These are phyloP conservation scores for Patiria miniata DNA, from an alignment of 35 echinoderm and acorn worm species.

Conservation along the genomic window DNA sequence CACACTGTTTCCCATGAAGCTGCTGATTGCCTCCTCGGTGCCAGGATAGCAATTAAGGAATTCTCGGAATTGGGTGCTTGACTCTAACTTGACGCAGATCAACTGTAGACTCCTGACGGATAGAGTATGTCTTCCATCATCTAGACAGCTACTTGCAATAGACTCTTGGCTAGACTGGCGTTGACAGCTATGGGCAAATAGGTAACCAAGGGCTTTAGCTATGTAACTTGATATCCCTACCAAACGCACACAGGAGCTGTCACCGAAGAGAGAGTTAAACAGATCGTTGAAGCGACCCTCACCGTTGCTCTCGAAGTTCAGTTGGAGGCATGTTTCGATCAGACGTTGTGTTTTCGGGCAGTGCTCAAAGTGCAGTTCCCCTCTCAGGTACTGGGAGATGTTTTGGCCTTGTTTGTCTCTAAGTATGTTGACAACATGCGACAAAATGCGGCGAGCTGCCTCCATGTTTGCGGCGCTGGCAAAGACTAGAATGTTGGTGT, in stretches of 20 bases:
- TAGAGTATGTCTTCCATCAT: background rate
- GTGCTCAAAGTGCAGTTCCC: slow-evolving; percentile 34
- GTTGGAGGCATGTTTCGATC: slow-evolving; percentile 48
- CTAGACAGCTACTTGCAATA: background rate
- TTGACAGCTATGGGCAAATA: slow-evolving; percentile 20
- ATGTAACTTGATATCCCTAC: slow-evolving; percentile 46
- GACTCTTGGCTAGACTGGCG: background rate
- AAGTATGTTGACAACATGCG: slow-evolving; percentile 3
- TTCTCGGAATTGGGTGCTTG: slow-evolving; percentile 48
- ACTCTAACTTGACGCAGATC: slow-evolving; percentile 39
- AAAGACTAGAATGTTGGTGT: slow-evolving; percentile 47
- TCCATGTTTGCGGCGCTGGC: slow-evolving; percentile 21
- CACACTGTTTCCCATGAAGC: background rate
- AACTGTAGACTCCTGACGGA: slow-evolving; percentile 33
- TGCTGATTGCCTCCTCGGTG: slow-evolving; percentile 23
- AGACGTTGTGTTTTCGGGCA: slow-evolving; percentile 28
- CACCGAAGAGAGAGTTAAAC: slow-evolving; percentile 4
- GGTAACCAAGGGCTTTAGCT: slow-evolving; percentile 41
- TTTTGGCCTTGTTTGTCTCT: slow-evolving; percentile 25
- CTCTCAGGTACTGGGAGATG: slow-evolving; percentile 24
- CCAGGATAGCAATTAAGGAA: slow-evolving; percentile 47
- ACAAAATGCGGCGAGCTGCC: slow-evolving; percentile 27
- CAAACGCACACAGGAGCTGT: slow-evolving; percentile 17
- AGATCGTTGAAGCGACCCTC: slow-evolving; percentile 41
- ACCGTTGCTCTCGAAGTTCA: slow-evolving; percentile 48